Conservation (phyloP, 2,888 invertebrate species). For the Mimas tiliae region DNA sequence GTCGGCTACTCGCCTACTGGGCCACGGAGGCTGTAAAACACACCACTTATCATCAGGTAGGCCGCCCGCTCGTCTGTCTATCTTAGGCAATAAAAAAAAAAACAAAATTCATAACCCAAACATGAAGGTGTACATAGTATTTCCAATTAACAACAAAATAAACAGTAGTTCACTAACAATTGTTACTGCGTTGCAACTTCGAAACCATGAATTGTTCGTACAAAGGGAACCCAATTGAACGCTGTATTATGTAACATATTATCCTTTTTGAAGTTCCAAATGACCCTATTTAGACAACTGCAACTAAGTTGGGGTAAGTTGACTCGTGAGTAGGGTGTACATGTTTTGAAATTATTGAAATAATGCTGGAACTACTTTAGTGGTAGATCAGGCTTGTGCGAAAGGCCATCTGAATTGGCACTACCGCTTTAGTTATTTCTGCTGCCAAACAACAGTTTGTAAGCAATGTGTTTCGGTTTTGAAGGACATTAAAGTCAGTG, state of each 20-base stretch:
- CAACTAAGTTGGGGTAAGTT: conserved; percentile 26
- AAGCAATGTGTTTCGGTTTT: too few relatives aligned
- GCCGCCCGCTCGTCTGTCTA: too few relatives aligned
- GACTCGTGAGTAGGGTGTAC: not conserved
- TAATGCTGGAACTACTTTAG: not conserved
- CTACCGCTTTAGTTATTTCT: too few relatives aligned
- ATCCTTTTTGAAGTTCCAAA: conserved; percentile 27
- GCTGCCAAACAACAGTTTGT: too few relatives aligned
- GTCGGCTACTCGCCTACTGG: too few relatives aligned
- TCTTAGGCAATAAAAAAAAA: too few relatives aligned
- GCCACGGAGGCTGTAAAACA: too few relatives aligned
- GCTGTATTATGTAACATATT: conserved; percentile 12
- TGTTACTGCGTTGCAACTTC: not conserved
- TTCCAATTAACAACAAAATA: not conserved
- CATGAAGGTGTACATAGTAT: not conserved
- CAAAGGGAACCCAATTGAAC: conserved; percentile 21
- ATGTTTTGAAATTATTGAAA: not conserved
- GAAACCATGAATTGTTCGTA: conserved; percentile 4
- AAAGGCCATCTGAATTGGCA: too few relatives aligned
- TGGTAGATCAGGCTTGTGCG: too few relatives aligned
- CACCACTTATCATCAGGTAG: too few relatives aligned
- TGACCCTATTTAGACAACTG: conserved; percentile 29
- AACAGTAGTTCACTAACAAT: not conserved
- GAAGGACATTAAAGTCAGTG: too few relatives aligned
- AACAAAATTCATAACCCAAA: not conserved